A percentile compares a stretch with the other conserved stretches of the same genome.
phyloP scores from a whole-genome alignment of 2,113 vertebrate species.

The Sclerurus mexicanus region DNA sequence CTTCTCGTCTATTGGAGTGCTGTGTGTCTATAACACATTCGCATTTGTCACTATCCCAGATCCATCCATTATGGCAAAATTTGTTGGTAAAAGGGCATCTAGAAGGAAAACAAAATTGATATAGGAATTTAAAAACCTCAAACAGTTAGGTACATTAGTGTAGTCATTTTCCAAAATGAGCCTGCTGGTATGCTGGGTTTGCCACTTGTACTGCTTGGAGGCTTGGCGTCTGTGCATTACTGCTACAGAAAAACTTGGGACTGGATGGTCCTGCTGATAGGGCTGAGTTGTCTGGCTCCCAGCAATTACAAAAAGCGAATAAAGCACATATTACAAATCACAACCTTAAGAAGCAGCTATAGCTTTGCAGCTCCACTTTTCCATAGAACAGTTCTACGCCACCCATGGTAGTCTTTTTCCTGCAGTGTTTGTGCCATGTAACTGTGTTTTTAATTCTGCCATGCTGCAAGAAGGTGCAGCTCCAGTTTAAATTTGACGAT shows the following conservation, averaged over 20 bases:
- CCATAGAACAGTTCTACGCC: background rate
- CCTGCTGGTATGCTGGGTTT: background rate
- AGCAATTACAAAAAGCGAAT: background rate
- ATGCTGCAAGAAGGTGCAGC: background rate
- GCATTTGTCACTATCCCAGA: slow-evolving; percentile 89
- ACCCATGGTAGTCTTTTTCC: background rate
- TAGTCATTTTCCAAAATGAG: background rate
- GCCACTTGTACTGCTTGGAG: accelerated
- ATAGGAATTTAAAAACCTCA: background rate
- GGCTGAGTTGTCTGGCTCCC: background rate
- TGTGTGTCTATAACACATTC: slow-evolving; percentile 81
- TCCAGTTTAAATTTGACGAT: background rate
- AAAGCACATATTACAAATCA: background rate
- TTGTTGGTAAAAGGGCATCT: slow-evolving; percentile 77
- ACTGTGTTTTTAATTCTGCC: background rate
- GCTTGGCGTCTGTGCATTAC: background rate
- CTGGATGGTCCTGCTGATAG: background rate
- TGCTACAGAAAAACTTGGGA: background rate
- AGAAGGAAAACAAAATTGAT: background rate
- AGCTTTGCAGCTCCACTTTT: background rate
- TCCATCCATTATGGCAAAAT: slow-evolving; percentile 77
- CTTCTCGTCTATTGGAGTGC: slow-evolving; percentile 66
- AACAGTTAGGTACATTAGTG: background rate
- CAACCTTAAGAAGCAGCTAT: background rate
- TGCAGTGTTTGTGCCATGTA: background rate